Evolutionary conservation across 1,140 invertebrate species (phyloP).

Genomic region (Riptortus pedestris): DNA sequence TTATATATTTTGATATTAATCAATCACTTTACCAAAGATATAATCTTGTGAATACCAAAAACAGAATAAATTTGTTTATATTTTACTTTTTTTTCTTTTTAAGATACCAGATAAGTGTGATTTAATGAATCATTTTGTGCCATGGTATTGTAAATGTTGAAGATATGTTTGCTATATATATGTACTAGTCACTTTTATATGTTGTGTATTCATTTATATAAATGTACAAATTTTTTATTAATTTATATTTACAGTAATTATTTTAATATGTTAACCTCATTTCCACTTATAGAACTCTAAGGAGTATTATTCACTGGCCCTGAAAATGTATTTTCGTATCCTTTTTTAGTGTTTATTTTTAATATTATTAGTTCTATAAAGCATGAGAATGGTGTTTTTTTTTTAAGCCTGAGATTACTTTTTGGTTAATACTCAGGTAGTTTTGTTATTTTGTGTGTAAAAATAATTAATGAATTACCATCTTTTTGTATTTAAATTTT

Average conservation of each 20-base stretch:
- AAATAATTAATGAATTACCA: not conserved
- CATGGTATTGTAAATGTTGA: conserved; percentile 5
- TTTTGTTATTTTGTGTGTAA: not conserved
- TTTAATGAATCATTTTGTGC: conserved; percentile 5
- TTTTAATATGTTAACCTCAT: not conserved
- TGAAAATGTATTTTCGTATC: too few relatives aligned
- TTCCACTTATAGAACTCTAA: too few relatives aligned
- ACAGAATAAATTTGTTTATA: not conserved
- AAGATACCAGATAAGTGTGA: not conserved
- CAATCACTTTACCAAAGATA: conserved; percentile 5
- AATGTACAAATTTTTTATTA: not conserved
- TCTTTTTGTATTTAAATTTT: not conserved
- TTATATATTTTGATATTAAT: not conserved
- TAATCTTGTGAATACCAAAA: conserved; percentile 6
- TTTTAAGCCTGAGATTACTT: not conserved
- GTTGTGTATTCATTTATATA: conserved; percentile 1
- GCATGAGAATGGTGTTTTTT: not conserved
- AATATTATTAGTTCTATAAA: not conserved
- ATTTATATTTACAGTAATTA: not conserved
- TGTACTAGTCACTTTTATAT: conserved; percentile 11
- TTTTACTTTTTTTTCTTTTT: conserved; percentile 1
- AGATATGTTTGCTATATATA: conserved; percentile 1
- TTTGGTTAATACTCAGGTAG: not conserved
- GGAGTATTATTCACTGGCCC: too few relatives aligned
- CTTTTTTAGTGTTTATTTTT: not conserved